These are phyloP conservation scores for Sthenelais limicola DNA, from an alignment of 2,888 invertebrate species.

Conservation along the genomic window DNA sequence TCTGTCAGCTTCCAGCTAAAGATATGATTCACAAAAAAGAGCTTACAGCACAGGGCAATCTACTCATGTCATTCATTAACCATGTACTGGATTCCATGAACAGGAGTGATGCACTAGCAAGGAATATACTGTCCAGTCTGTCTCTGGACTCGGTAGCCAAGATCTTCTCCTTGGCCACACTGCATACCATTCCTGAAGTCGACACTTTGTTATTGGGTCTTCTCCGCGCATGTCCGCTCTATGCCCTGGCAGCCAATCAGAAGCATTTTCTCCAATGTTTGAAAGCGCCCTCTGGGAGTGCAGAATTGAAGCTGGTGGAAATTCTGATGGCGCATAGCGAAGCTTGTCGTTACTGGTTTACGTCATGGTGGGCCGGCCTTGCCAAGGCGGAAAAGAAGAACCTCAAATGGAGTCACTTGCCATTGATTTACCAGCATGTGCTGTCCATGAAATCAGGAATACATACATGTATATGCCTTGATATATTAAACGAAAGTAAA, in stretches of 20 bases:
- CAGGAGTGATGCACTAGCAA: neutral
- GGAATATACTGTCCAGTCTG: neutral
- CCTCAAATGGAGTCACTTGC: neutral
- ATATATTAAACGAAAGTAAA: no score
- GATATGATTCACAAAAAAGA: neutral
- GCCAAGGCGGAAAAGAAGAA: neutral
- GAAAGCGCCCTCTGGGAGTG: neutral
- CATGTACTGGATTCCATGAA: neutral
- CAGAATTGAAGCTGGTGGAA: slow-evolving; percentile 8
- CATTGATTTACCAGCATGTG: no score
- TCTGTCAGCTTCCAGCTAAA: neutral
- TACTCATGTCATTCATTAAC: neutral
- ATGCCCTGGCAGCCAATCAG: slow-evolving; percentile 4
- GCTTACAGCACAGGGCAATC: neutral
- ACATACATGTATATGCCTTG: no score
- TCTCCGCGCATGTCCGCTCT: slow-evolving; percentile 11
- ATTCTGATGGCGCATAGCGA: slow-evolving; percentile 25
- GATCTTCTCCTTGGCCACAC: neutral
- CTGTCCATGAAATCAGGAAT: no score
- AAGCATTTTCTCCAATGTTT: slow-evolving; percentile 4
- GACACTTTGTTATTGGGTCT: slow-evolving; percentile 4
- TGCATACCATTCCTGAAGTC: neutral
- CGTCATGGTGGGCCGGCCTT: neutral
- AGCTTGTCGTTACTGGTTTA: slow-evolving; percentile 28
- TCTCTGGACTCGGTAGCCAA: neutral